phyloP scores from a whole-genome alignment of 2,113 vertebrate species.

The Marmota monax region DNA sequence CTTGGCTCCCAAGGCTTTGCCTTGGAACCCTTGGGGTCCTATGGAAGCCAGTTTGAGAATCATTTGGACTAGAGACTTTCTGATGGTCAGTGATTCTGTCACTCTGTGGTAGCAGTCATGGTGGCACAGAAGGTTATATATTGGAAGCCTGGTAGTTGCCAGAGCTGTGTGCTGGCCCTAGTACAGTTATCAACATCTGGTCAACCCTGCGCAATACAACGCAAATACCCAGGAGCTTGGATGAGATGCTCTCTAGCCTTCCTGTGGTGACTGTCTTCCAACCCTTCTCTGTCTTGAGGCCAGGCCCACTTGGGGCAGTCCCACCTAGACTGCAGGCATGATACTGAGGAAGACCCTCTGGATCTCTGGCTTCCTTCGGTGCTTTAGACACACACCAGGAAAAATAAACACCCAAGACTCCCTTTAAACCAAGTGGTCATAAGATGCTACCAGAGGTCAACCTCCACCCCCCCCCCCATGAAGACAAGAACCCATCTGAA shows the following conservation, averaged over 20 bases:
- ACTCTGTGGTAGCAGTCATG: no score
- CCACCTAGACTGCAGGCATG: accelerated
- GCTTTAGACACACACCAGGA: neutral
- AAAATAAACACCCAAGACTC: no score
- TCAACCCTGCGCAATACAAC: neutral
- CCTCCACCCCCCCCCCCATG: neutral
- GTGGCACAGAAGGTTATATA: neutral
- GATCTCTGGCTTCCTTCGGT: accelerated
- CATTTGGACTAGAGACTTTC: accelerated
- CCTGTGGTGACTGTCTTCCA: accelerated
- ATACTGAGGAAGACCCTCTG: neutral
- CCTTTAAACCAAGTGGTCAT: neutral
- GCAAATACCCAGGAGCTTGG: accelerated
- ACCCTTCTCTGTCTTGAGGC: neutral
- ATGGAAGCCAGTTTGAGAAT: neutral
- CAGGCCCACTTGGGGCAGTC: neutral
- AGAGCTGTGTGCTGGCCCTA: neutral
- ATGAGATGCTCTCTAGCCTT: neutral
- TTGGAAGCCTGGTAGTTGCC: neutral
- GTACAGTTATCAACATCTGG: accelerated
- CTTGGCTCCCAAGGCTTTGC: neutral
- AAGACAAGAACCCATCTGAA: neutral
- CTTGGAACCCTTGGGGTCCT: neutral
- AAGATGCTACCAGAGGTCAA: accelerated
- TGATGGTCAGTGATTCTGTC: neutral